phyloP scores from a whole-genome alignment of 2,113 vertebrate genomes.

The Callipepla squamata region DNA sequence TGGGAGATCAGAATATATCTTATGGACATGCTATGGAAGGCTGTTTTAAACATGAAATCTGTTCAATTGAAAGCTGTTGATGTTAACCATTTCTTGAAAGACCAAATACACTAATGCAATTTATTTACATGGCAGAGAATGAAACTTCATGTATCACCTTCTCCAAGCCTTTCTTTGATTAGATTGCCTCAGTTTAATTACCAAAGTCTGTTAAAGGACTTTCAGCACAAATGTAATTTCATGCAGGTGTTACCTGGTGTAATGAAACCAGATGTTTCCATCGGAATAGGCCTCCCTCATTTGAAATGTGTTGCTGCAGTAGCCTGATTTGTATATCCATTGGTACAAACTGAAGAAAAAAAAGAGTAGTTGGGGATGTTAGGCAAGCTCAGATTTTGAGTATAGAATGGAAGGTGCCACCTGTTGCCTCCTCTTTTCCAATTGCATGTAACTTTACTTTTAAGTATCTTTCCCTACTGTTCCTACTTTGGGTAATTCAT shows the following conservation, averaged over 20 bases:
- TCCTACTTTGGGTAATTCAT: not conserved
- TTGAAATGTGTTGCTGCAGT: not conserved
- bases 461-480: not conserved
- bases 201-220: slow-evolving; percentile 68
- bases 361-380: not conserved
- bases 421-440: not conserved
- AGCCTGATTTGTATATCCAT: slow-evolving; percentile 13
- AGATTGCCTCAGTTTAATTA: slow-evolving; percentile 72
- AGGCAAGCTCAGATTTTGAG: not conserved
- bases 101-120: slow-evolving; percentile 53
- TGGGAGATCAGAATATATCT: slow-evolving; percentile 46
- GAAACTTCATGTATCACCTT: slow-evolving; percentile 62
- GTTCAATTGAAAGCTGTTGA: not conserved
- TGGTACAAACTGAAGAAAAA: not conserved
- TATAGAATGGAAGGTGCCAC: not conserved
- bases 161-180: slow-evolving; percentile 64
- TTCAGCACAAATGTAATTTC: slow-evolving; percentile 62
- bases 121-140: slow-evolving; percentile 47
- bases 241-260: slow-evolving; percentile 68
- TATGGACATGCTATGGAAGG: slow-evolving; percentile 4
- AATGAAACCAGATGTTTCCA: slow-evolving; percentile 73
- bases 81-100: slow-evolving; percentile 44
- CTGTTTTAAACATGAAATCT: slow-evolving; percentile 49
- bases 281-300: not conserved
- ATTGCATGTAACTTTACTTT: not conserved